phyloP scores from a whole-genome alignment of 2,797 vertebrate genomes.

The Eulemur albifrons region DNA sequence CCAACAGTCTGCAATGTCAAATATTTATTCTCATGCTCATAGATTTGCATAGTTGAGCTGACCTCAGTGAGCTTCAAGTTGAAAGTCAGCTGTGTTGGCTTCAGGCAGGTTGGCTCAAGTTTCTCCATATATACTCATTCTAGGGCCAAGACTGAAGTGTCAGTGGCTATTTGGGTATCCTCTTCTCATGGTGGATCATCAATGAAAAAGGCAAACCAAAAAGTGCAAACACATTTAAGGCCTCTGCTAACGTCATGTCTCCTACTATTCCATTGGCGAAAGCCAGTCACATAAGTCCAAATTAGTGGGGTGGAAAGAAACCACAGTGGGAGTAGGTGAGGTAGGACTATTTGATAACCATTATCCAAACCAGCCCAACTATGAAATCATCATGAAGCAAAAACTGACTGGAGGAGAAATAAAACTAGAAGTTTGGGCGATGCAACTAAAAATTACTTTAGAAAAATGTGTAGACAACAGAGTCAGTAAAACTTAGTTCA shows the following conservation, averaged over 20 bases:
- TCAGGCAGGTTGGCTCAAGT: not conserved
- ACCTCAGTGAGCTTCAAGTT: not conserved
- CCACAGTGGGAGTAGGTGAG: not conserved
- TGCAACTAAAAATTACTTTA: not conserved
- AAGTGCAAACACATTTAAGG: not conserved
- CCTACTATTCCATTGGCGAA: not conserved
- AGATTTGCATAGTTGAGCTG: not conserved
- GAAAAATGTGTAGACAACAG: not conserved
- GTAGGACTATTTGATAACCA: not conserved
- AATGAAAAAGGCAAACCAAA: not conserved
- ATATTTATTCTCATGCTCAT: not conserved
- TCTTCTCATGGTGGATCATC: not conserved
- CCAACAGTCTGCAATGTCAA: not conserved
- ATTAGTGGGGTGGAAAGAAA: not conserved
- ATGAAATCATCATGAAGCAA: not conserved
- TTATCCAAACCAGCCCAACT: not conserved
- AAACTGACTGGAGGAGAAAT: not conserved
- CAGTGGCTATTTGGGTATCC: not conserved
- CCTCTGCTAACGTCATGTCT: not conserved
- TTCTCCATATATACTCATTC: not conserved
- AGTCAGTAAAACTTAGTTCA: not conserved
- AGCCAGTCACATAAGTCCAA: not conserved
- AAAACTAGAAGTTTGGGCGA: not conserved
- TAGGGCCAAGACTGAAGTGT: not conserved
- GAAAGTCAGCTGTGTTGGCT: not conserved